phyloP scores from a whole-genome alignment of 1,140 invertebrate genomes.

The Archegozetes longisetosus region DNA sequence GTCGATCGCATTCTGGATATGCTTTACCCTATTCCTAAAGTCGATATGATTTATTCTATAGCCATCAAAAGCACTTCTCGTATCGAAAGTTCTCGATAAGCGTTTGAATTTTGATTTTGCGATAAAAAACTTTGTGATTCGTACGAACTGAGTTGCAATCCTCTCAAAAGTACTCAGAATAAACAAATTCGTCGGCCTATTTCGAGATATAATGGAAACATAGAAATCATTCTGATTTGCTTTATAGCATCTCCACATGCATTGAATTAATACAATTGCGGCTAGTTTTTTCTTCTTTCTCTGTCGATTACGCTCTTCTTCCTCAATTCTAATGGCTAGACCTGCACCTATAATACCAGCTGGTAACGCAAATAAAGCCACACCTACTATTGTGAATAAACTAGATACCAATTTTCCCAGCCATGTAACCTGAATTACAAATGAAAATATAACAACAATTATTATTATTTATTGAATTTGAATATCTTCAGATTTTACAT shows the following conservation, averaged over 20 bases:
- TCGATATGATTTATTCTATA: no score
- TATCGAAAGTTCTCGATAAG: no score
- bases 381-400: conserved; percentile 3
- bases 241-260: conserved; percentile 3
- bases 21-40: no score
- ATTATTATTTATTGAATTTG: background rate
- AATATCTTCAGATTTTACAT: background rate
- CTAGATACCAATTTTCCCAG: background rate
- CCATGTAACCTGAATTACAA: background rate
- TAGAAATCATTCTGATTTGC: no score
- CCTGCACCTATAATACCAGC: conserved; percentile 13
- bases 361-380: conserved; percentile 8
- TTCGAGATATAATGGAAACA: no score
- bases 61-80: no score
- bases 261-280: conserved; percentile 1
- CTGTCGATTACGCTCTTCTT: conserved; percentile 2
- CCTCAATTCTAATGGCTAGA: conserved; percentile 9
- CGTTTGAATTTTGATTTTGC: no score
- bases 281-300: background rate
- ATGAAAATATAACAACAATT: background rate
- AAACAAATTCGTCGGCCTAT: no score
- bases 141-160: no score
- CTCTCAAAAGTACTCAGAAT: no score
- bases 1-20: no score
- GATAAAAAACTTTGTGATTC: no score